Conservation (phyloP, 2,797 vertebrate species). For the Merluccius polli region DNA sequence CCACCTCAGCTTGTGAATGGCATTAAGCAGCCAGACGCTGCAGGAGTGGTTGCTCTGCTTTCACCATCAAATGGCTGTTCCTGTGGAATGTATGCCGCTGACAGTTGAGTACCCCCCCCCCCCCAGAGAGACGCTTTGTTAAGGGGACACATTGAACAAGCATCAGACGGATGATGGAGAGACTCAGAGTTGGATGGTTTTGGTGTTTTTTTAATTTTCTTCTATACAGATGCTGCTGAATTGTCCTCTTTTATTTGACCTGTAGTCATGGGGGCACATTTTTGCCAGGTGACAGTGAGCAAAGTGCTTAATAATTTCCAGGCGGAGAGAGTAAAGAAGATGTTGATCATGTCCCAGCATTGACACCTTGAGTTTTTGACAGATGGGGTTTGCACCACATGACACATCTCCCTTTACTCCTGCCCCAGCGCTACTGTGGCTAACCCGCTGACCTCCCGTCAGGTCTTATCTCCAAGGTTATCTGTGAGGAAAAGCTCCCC, state of each 20-base stretch:
- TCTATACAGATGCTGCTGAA: not conserved
- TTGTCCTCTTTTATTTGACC: not conserved
- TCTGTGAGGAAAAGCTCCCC: slow-evolving; percentile 31
- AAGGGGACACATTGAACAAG: slow-evolving; percentile 18
- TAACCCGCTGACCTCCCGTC: slow-evolving; percentile 23
- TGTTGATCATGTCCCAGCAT: not conserved
- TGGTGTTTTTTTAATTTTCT: not conserved
- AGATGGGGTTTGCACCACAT: not conserved
- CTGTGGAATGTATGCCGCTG: slow-evolving; percentile 35
- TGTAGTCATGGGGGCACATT: not conserved
- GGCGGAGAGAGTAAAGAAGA: not conserved
- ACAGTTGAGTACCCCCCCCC: slow-evolving; percentile 16
- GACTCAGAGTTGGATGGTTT: slow-evolving; percentile 8
- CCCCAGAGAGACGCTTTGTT: slow-evolving; percentile 25
- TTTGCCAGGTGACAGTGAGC: not conserved
- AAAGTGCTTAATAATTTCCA: not conserved
- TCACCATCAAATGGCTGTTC: slow-evolving; percentile 36
- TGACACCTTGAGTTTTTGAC: not conserved
- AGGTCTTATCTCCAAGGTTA: slow-evolving; percentile 40
- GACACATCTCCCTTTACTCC: not conserved
- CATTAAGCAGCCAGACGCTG: slow-evolving; percentile 10
- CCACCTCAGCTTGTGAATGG: slow-evolving; percentile 30
- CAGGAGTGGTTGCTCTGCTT: slow-evolving; percentile 38
- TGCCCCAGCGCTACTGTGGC: slow-evolving; percentile 16
- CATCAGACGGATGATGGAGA: slow-evolving; percentile 8